Base-by-base conservation (phyloP, 2,888 invertebrate genomes). In the Heliconius ismenius region DNA sequence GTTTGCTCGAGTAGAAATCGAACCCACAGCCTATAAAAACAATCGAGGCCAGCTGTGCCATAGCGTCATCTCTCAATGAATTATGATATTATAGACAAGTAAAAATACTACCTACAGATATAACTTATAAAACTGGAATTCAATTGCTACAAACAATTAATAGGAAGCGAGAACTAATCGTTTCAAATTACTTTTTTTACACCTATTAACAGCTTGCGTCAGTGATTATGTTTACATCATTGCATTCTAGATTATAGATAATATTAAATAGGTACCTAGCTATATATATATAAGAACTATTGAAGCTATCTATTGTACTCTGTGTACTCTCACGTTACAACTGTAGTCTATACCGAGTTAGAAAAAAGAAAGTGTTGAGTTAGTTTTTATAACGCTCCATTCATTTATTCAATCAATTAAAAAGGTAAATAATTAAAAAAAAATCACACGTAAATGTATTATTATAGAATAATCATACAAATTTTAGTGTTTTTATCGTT, bases 161-260 rank as follows among this genome's bases (percentile, higher is more conserved):
- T 73, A 62, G 62, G 43, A 73, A 73, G 62, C 36, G 26, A 62
- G 36, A 62, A 62, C 18, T 60, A 62, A 36, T 73, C 21, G 73
- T 62, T 73, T 60, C 62, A 63, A 62, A 73, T 62, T 73, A 73
- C 39, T 62, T 73, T 63, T 49, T 73, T 73, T 73, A 26, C 39
- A 39, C 26, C 62, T 73, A 62, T 73, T 73, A 73, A 73, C 39
- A 39, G 43, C 62, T 63, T 73, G 75, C 70, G 76, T 76, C 76
- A 76, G 24, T 24, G 62, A 58, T 70, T 76, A 63, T 32, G 49
- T 72, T 70, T 76, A 64, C 70, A 62, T 76, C 76, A 76, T 64
- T 54, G 24, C 43, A 76, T 73, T 72, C 36, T 64, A 39, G 70
- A 70, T 70, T 18, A 24, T 36, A 73, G 73, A 73, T 62, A 67